Evolutionary conservation across 2,113 vertebrate genomes (phyloP).

Genomic region (Pseudorhombus dupliciocellatus): DNA sequence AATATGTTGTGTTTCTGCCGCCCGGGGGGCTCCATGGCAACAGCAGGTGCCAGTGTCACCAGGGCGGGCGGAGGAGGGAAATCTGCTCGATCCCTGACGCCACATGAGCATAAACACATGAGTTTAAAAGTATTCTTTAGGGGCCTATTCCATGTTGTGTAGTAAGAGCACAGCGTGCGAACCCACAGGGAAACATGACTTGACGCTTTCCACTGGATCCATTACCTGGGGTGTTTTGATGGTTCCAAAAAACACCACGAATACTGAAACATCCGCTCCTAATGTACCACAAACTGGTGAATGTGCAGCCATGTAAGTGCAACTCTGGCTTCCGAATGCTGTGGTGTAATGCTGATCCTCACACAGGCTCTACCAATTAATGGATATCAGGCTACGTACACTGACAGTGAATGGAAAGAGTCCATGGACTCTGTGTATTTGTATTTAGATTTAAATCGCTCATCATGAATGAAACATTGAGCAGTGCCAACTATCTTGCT

Average conservation of each 20-base stretch:
- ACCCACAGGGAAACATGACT: background rate
- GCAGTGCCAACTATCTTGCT: background rate
- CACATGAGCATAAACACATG: background rate
- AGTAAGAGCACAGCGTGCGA: background rate
- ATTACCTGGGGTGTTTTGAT: too few species aligned
- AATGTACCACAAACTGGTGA: background rate
- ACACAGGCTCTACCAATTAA: background rate
- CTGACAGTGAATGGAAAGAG: background rate
- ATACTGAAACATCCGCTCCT: background rate
- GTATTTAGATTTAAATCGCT: background rate
- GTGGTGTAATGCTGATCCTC: background rate
- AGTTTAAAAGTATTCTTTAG: background rate
- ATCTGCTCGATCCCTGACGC: background rate
- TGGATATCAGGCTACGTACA: background rate
- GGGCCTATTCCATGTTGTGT: background rate
- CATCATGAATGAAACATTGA: background rate
- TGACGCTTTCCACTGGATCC: too few species aligned
- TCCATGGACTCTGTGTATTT: background rate
- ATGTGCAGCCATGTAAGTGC: background rate
- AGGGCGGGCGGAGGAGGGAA: slow-evolving; percentile 8
- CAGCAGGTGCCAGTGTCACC: slow-evolving; percentile 32
- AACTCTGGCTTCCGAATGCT: background rate
- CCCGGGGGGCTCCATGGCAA: slow-evolving; percentile 45
- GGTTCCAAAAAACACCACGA: background rate
- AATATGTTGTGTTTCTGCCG: slow-evolving; percentile 21